phyloP scores from a whole-genome alignment of 2,797 vertebrate species.

The Anniella stebbinsi region DNA sequence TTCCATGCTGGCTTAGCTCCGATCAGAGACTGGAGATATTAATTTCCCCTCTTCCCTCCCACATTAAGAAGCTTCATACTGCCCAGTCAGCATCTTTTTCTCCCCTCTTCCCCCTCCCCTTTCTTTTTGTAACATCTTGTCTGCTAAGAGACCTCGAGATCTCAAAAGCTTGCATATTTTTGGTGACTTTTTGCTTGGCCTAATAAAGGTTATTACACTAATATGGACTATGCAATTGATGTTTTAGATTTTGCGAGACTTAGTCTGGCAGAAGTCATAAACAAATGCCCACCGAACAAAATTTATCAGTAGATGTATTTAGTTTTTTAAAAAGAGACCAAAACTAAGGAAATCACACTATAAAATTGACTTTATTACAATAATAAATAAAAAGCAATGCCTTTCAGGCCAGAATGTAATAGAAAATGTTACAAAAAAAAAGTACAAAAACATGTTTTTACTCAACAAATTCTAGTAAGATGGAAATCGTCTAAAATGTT shows the following conservation, averaged over 20 bases:
- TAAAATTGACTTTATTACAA: slow-evolving; percentile 70
- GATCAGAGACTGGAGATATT: no score
- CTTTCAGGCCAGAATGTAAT: slow-evolving; percentile 58
- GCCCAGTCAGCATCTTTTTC: no score
- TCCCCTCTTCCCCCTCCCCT: no score
- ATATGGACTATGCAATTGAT: no score
- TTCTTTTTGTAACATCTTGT: no score
- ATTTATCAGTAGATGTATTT: neutral
- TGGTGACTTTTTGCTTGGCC: no score
- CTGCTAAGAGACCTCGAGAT: no score
- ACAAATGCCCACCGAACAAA: neutral
- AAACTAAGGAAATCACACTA: slow-evolving; percentile 33
- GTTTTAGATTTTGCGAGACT: neutral
- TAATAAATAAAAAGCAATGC: slow-evolving; percentile 68
- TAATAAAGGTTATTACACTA: no score
- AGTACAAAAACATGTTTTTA: neutral
- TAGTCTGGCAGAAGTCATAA: neutral
- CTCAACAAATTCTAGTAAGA: neutral
- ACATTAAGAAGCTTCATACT: no score
- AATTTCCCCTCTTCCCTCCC: no score
- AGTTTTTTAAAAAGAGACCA: neutral
- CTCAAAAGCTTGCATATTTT: no score
- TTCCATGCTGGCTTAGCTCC: no score
- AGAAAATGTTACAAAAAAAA: slow-evolving; percentile 57
- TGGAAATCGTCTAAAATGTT: slow-evolving; percentile 38